A percentile compares a stretch with the other conserved stretches of the same genome.
Conservation (phyloP, 2,113 vertebrate species). For the Erythrolamprus reginae region DNA sequence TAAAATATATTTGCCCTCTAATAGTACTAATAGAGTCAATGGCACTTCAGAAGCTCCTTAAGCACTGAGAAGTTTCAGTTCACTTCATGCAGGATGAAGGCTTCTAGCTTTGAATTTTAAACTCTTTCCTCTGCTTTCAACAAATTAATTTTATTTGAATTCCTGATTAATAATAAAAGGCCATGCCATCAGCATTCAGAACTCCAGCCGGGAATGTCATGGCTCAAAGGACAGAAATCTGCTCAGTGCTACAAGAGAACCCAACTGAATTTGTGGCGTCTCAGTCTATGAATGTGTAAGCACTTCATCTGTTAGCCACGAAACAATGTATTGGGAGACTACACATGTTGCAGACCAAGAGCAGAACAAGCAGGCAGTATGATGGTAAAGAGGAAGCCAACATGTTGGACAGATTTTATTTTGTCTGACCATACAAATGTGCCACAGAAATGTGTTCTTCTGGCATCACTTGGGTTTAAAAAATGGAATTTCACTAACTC, state of each 20-base stretch:
- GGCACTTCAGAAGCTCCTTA: background rate
- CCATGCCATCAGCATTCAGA: slow-evolving; percentile 72
- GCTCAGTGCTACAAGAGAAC: slow-evolving; percentile 73
- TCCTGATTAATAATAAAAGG: slow-evolving; percentile 74
- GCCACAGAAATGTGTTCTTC: background rate
- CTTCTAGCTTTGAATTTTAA: slow-evolving; percentile 60
- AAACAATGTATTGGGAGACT: slow-evolving; percentile 51
- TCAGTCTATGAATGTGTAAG: slow-evolving; percentile 84
- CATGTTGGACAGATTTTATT: background rate
- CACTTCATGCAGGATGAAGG: slow-evolving; percentile 67
- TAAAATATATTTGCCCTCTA: background rate
- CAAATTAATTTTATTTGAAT: slow-evolving; percentile 77
- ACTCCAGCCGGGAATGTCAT: slow-evolving; percentile 71
- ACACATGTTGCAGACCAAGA: background rate
- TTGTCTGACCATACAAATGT: background rate
- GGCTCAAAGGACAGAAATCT: slow-evolving; percentile 80
- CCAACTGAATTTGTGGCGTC: slow-evolving; percentile 76
- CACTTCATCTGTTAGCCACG: slow-evolving; percentile 72
- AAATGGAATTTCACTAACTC: background rate
- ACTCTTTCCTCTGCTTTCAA: slow-evolving; percentile 52
- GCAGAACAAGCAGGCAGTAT: slow-evolving; percentile 38
- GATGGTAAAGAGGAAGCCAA: slow-evolving; percentile 2
- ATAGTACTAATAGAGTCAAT: slow-evolving; percentile 14
- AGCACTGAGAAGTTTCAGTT: slow-evolving; percentile 54
- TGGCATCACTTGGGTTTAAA: background rate